phyloP scores from a whole-genome alignment of 2,888 invertebrate genomes.

The Tachina fera region DNA sequence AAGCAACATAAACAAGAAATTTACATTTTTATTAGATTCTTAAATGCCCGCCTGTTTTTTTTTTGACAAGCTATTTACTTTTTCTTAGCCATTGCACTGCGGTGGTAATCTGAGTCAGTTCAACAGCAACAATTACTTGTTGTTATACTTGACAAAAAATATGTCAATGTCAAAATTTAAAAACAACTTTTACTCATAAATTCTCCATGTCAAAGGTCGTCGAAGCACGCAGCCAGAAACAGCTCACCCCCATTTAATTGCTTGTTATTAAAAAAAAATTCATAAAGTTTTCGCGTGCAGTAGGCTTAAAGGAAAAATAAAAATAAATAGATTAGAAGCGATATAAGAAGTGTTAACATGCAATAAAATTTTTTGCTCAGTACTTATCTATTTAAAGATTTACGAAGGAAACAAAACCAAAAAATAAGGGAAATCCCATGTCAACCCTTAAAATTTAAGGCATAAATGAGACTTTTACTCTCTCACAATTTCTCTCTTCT shows the following conservation, averaged over 20 bases:
- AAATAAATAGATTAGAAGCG: constrained; percentile 31
- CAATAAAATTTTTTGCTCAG: constrained; percentile 62
- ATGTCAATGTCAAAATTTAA: constrained; percentile 67
- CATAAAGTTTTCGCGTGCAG: constrained; percentile 62
- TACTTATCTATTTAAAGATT: constrained; percentile 39
- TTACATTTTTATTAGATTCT: constrained; percentile 59
- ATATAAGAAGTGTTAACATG: constrained; percentile 70
- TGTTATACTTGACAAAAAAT: constrained; percentile 56
- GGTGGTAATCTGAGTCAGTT: constrained; percentile 32
- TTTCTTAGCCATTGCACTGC: not conserved
- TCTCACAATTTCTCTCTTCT: not conserved
- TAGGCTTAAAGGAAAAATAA: constrained; percentile 4
- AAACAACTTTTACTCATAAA: constrained; percentile 27
- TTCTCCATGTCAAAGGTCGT: constrained; percentile 49
- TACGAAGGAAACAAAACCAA: constrained; percentile 20
- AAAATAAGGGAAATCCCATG: not conserved
- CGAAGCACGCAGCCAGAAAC: not conserved
- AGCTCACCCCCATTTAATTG: constrained; percentile 6
- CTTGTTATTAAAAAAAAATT: constrained; percentile 23
- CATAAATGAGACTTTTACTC: constrained; percentile 4
- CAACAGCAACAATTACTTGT: constrained; percentile 50
- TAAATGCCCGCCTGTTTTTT: constrained; percentile 1
- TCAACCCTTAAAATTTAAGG: constrained; percentile 17
- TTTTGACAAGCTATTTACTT: not conserved
- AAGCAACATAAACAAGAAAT: constrained; percentile 17